Base-by-base conservation (phyloP, 1,140 invertebrate species). In the Batillaria attramentaria region DNA sequence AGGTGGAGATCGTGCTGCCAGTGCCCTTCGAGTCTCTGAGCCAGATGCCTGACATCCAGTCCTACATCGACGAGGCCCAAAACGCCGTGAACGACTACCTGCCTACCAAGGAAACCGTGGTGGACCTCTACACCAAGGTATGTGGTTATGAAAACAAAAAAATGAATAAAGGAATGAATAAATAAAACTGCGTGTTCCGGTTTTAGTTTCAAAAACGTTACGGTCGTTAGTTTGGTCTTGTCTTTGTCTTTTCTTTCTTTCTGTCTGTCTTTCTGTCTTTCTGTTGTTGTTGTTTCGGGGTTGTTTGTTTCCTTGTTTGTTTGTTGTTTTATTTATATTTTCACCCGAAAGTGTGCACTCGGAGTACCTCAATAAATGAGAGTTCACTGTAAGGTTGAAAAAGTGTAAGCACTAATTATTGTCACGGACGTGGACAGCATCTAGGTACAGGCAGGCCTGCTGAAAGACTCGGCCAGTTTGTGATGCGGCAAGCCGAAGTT, bases 1-100 rank as follows among this genome's bases (percentile, higher is more conserved):
- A 94, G 73, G 88, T 96, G 20, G 95, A 97, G 85, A 95, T 97
- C 84, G 96, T 96, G 85, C 90, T 97, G 31, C 96, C 96, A 0
- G 94, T 97, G 92, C 95, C 95, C 0, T 96, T 96, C 95, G 95
- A 96, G 87, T 94, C 95, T 0, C 97, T 97, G 87, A 96, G 96
- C 87, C 94, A 95, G 85, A 95, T 95, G 1, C 96, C 96, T 0
- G 94, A 94, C 86, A 42, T 81, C 28, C 46, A 57, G 24, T 28
- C 70, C 4, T 65, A 62, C 54, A n/a, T 81, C 20, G 79, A 81
- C 66, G 75, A 81, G 33, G 43, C 50, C 20, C 70, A 79, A 39
- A 66, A 72, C 68, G 39, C 50, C 39, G 39, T 81, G 28, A 35
- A 72, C 24, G 41, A 69, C 8, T 81, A 81, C 54, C 66, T 80